Evolutionary conservation across 53 echinoderm and acorn worm genomes (phyloP), one percentile per base, ranked within the genome.

Genomic region (Zoroaster sp.): DNA sequence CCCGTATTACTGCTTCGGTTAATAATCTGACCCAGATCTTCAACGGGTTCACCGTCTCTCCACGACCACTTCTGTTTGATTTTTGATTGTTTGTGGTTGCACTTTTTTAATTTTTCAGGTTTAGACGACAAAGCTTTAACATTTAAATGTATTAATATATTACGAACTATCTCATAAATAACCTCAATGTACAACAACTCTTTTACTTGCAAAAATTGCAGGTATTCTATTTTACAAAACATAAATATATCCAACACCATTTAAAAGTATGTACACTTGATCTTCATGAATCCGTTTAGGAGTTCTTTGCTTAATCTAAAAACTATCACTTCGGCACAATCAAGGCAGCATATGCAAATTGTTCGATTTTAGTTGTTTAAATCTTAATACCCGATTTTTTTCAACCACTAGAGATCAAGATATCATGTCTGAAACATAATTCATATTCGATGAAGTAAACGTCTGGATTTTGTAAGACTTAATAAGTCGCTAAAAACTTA

Each of bases 101-200:
- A 25, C 8, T 11, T 54, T 79, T 34, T 79, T 40, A 35, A 1
- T 47, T 79, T 53, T 30, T 79, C 35, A 37, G 30, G 47, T 36
- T 25, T 18, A 46, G 72, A 85, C 71, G 51, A 85, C 85, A 71
- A 70, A 32, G 36, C 52, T 37, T 45, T 41, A 85, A 85, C 85
- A 85, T 85, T n/a, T 85, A 45, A 85, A 69, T 85, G 85, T 43
- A 82, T 83, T 85, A 71, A 85, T 85, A 85, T 85, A 85, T 85
- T 85, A 85, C 85, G 85, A 85, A 85, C 85, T 85, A 85, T 85
- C 21, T 85, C 85, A 85, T 85, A 85, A 85, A 85, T 85, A 85
- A 85, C 85, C 85, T 66, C 35, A 85, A 70, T 85, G 85, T 85
- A 85, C 85, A 85, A 70, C 85, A 71, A 85, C 71, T 85, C 85